Conservation (phyloP, 30 jellyfish, hydroid and myxozoan species). For the Mastigias papua region DNA sequence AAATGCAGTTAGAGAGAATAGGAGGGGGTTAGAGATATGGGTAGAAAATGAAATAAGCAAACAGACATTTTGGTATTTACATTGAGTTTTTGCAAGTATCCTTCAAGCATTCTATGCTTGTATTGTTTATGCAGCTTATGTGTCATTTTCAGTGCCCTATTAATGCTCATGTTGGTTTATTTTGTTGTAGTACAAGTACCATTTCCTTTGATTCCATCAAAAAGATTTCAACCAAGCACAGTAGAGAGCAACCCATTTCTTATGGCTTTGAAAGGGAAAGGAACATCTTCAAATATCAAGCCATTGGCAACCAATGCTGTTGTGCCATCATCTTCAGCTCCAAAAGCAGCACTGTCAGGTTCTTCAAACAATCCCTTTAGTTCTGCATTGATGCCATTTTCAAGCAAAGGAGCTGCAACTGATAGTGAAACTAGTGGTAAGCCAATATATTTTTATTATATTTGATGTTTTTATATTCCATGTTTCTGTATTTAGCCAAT, state of each 20-base stretch:
- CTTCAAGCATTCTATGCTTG: too few relatives aligned
- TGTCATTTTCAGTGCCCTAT: too few relatives aligned
- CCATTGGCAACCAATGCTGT: neutral
- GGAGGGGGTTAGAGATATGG: too few relatives aligned
- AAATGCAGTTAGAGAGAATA: too few relatives aligned
- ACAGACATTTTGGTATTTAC: too few relatives aligned
- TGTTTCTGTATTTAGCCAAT: too few relatives aligned
- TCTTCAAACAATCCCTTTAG: neutral
- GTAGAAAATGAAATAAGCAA: too few relatives aligned
- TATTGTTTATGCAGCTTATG: too few relatives aligned
- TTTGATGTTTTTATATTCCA: too few relatives aligned
- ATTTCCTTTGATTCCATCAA: neutral
- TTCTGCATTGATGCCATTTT: neutral
- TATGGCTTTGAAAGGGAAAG: conserved; percentile 14
- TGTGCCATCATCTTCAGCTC: neutral
- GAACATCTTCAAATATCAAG: neutral
- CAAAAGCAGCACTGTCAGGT: neutral
- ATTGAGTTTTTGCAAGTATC: too few relatives aligned
- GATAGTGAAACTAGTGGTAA: neutral
- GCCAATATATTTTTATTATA: too few relatives aligned
- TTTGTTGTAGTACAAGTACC: neutral
- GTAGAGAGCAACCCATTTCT: conserved; percentile 26
- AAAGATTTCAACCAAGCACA: neutral
- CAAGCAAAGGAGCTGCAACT: neutral
- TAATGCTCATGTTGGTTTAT: too few relatives aligned